Percentiles rank a stretch among this genome's conserved stretches.
Evolutionary conservation across 2,797 vertebrate species (phyloP).

Genomic region (Acipenser transmontanus): DNA sequence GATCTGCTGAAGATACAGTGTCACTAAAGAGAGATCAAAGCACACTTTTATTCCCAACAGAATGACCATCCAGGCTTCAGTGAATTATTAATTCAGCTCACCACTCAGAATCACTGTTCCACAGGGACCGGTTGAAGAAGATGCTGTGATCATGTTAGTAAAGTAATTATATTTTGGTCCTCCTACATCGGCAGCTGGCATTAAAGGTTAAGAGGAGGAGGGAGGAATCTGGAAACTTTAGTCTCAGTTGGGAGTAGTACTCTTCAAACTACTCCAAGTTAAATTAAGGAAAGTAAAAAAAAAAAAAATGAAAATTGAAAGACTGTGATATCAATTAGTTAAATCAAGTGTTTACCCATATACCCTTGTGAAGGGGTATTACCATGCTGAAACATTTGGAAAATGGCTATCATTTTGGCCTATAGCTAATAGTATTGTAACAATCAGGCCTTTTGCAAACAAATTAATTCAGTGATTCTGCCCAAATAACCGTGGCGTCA

Average conservation of each 20-base stretch:
- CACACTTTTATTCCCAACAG: conserved; percentile 9
- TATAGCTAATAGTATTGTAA: too few relatives aligned
- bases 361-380: too few relatives aligned
- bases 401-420: too few relatives aligned
- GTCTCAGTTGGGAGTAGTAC: neutral
- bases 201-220: conserved; percentile 31
- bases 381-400: too few relatives aligned
- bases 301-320: too few relatives aligned
- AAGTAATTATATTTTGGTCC: conserved; percentile 37
- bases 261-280: too few relatives aligned
- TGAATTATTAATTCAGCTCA: conserved; percentile 43
- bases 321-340: too few relatives aligned
- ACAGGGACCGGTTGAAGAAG: conserved; percentile 28
- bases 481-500: too few relatives aligned
- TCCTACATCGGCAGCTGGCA: conserved; percentile 31
- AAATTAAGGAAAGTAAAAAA: too few relatives aligned
- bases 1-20: conserved; percentile 11
- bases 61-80: conserved; percentile 22
- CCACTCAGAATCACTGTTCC: conserved; percentile 40
- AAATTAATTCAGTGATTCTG: too few relatives aligned
- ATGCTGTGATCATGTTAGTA: conserved; percentile 39
- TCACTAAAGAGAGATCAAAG: neutral
- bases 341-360: too few relatives aligned
- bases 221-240: neutral
- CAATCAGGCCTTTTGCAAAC: too few relatives aligned